Conservation (phyloP, 1,140 invertebrate genomes). For the Asobara japonica region DNA sequence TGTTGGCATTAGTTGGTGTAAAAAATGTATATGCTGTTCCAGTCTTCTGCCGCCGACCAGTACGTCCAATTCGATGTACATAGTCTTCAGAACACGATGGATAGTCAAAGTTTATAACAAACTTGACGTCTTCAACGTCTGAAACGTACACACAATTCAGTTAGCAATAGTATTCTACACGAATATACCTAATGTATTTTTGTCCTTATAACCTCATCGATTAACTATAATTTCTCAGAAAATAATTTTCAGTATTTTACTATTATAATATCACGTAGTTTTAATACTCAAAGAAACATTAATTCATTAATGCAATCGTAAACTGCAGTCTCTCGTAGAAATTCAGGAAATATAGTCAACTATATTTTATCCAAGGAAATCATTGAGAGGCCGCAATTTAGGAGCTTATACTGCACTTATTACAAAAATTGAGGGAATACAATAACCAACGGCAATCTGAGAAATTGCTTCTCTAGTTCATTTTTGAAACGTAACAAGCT, state of each 20-base stretch:
- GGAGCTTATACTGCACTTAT: conserved; percentile 19
- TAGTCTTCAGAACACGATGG: conserved; percentile 92
- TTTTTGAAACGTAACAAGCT: neutral
- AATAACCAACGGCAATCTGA: neutral
- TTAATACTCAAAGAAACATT: neutral
- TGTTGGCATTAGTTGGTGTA: conserved; percentile 80
- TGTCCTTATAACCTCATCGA: neutral
- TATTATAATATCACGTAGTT: neutral
- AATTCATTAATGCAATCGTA: conserved; percentile 10
- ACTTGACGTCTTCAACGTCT: conserved; percentile 93
- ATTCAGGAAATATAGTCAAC: neutral
- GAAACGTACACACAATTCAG: conserved; percentile 50
- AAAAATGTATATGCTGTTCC: conserved; percentile 93
- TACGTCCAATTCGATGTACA: conserved; percentile 90
- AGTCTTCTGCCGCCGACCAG: conserved; percentile 82
- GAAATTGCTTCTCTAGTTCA: neutral
- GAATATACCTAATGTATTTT: neutral
- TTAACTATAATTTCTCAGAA: neutral
- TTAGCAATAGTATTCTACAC: conserved; percentile 12
- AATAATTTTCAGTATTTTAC: conserved; percentile 8
- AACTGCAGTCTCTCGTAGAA: conserved; percentile 21
- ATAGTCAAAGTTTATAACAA: conserved; percentile 94
- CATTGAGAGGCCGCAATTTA: conserved; percentile 21
- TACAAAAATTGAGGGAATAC: neutral
- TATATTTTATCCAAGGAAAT: conserved; percentile 7